These are phyloP conservation scores for Cyprinodon tularosa DNA, from an alignment of 2,113 vertebrate species.

Conservation along the genomic window DNA sequence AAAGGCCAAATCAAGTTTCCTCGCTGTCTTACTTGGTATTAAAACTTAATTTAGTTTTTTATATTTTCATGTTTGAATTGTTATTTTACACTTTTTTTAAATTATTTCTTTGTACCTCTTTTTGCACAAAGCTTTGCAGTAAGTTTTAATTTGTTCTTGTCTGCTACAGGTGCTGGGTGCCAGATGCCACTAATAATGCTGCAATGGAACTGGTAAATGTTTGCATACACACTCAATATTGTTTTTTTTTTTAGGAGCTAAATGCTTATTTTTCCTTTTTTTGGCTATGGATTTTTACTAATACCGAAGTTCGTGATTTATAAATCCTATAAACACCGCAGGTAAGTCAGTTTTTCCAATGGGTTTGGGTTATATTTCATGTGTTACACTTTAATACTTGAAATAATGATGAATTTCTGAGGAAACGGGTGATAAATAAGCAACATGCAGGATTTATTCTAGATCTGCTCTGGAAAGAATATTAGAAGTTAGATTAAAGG, in stretches of 20 bases:
- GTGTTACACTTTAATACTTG: neutral
- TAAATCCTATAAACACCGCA: neutral
- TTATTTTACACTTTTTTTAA: too few species aligned
- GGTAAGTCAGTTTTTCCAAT: neutral
- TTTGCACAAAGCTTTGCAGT: neutral
- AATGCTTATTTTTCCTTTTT: neutral
- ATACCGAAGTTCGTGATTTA: neutral
- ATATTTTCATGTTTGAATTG: neutral
- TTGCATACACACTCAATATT: neutral
- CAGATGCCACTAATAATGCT: neutral
- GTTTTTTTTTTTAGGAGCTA: neutral
- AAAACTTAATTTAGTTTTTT: neutral
- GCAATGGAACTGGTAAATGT: slow-evolving; percentile 25
- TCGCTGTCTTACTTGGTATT: too few species aligned
- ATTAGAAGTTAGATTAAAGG: too few species aligned
- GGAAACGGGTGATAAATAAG: neutral
- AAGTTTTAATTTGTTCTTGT: slow-evolving; percentile 13
- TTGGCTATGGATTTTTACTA: neutral
- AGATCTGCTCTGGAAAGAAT: too few species aligned
- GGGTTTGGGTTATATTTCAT: neutral
- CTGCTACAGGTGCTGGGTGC: slow-evolving; percentile 24
- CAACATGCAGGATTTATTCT: neutral
- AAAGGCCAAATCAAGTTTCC: too few species aligned
- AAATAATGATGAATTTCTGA: neutral
- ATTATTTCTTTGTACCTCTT: neutral